Conservation (phyloP, 2,113 vertebrate genomes). For the Tilapia sparmanii region DNA sequence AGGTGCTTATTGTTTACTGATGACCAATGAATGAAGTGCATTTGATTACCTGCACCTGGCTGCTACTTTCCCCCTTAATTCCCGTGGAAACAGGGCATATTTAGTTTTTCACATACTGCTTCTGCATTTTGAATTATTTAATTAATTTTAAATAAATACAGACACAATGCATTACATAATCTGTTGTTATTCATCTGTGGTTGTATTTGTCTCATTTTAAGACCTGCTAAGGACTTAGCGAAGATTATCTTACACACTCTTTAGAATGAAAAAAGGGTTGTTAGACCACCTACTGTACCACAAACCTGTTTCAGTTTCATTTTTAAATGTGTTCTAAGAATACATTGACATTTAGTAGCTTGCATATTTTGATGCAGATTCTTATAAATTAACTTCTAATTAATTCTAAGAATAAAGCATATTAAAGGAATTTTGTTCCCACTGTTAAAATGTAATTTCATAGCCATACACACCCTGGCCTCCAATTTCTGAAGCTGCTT, state of each 20-base stretch:
- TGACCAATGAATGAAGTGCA: fast-evolving
- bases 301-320: background rate
- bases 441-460: background rate
- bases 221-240: background rate
- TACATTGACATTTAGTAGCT: background rate
- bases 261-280: background rate
- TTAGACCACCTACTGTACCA: background rate
- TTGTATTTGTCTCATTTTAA: background rate
- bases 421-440: fast-evolving
- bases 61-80: background rate
- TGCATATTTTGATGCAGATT: background rate
- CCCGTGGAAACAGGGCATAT: background rate
- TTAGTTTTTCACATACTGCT: background rate
- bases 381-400: background rate
- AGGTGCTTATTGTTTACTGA: background rate
- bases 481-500: background rate
- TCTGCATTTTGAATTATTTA: background rate
- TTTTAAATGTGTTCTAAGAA: background rate
- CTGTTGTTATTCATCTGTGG: background rate
- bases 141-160: background rate
- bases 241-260: background rate
- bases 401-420: background rate
- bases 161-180: background rate
- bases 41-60: background rate
- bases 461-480: background rate